Percentiles rank a stretch among this genome's conserved stretches.
These are phyloP conservation scores for Erythrolamprus reginae DNA, from an alignment of 2,113 vertebrate species.

Conservation along the genomic window DNA sequence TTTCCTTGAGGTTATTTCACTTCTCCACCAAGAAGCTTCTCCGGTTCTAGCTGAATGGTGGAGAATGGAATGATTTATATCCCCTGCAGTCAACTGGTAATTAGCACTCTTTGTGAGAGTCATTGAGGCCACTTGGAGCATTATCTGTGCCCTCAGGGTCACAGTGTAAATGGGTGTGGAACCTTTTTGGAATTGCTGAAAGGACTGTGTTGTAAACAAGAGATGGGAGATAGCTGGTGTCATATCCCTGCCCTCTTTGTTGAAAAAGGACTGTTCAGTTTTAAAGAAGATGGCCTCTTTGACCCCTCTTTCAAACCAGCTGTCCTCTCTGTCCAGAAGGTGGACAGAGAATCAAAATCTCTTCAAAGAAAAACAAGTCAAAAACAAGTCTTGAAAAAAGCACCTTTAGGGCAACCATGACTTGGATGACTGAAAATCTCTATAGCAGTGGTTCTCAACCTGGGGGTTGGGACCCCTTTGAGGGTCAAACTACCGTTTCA, in stretches of 20 bases:
- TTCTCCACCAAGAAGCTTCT: not conserved
- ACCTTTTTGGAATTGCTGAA: not conserved
- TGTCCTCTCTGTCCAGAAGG: not conserved
- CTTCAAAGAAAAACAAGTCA: not conserved
- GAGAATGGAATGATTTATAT: not conserved
- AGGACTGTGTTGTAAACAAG: not conserved
- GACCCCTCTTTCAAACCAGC: not conserved
- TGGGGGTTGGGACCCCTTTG: too few species aligned
- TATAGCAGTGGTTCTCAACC: too few species aligned
- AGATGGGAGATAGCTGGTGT: not conserved
- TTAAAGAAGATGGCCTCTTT: not conserved
- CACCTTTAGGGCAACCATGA: not conserved
- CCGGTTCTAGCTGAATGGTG: not conserved
- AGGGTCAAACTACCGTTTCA: too few species aligned
- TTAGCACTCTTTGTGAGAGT: not conserved
- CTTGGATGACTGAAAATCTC: not conserved
- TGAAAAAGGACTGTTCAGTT: not conserved
- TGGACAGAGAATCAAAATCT: not conserved
- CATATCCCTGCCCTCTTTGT: not conserved
- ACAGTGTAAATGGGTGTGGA: not conserved
- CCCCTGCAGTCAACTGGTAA: not conserved
- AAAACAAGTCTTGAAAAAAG: not conserved
- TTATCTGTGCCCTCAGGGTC: not conserved
- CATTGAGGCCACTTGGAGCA: not conserved
- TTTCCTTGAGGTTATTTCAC: not conserved